Evolutionary conservation across 92 coral and sea anemone genomes (phyloP), one percentile per base, ranked within the genome.

Genomic region (Pocillopora grandis): DNA sequence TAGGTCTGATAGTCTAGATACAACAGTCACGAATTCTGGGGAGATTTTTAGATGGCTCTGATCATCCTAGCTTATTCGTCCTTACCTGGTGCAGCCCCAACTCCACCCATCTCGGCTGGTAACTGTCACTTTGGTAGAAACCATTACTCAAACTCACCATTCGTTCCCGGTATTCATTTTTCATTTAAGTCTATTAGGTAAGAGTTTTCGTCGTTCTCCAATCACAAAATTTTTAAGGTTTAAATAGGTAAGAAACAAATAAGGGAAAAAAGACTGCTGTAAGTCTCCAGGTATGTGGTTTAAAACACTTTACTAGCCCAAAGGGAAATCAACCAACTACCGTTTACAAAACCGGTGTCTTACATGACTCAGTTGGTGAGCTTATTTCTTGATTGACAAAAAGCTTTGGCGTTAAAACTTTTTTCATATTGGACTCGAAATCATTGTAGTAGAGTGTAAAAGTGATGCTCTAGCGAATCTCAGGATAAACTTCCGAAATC

Each of bases 21-120:
- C 31, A 27, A 27, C 31, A 27, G 31, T 27, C 31, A 27, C 31
- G 31, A 27, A 27, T 27, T 27, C 31, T 3, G 52, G 52, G 52
- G 8, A 8, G 52, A 42, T 42, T 42, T 42, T 42, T 42, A 42
- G 52, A 42, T 42, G 52, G 52, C 8, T 42, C 52, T 7, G 52
- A 42, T 42, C 52, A 42, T 42, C 52, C 52, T 42, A 42, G 52
- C 52, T 42, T 3, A 42, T 42, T 42, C 31, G 58, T 49, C 18
- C 18, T 37, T 62, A 64, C 18, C 70, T 78, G 19, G 74, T 4
- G 21, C 13, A 70, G 56, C 52, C 52, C 20, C 23, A 55, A 6
- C 75, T 16, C 75, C 84, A 23, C 74, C 84, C 84, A 69, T 19
- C 20, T 35, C 76, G 19, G 23, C 84, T 68, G 84, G 84, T 80